Conservation (phyloP, 2,113 vertebrate genomes). For the Felis chaus region DNA sequence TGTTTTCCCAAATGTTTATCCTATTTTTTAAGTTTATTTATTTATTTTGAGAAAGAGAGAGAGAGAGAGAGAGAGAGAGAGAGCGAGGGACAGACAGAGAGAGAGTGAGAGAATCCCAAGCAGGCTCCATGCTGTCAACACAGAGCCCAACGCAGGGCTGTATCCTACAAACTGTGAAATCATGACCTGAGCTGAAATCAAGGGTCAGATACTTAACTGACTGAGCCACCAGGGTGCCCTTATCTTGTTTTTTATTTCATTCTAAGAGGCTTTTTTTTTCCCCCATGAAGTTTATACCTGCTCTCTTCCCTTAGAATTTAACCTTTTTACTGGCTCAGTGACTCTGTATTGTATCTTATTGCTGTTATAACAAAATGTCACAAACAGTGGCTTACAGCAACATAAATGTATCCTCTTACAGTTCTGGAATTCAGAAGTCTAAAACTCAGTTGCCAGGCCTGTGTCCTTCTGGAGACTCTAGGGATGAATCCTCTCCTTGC, state of each 20-base stretch:
- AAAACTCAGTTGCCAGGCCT: not conserved
- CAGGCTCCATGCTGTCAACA: too few species aligned
- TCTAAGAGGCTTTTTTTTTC: not conserved
- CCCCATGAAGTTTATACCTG: too few species aligned
- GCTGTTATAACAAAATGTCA: not conserved
- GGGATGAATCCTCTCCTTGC: not conserved
- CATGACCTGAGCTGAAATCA: too few species aligned
- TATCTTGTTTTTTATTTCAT: not conserved
- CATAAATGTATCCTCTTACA: not conserved
- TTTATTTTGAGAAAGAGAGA: too few species aligned
- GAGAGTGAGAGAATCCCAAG: too few species aligned
- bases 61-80: too few species aligned
- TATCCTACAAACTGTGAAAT: too few species aligned
- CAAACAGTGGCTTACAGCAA: not conserved
- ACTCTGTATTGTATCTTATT: not conserved
- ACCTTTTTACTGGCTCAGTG: not conserved
- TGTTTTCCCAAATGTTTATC: not conserved
- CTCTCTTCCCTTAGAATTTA: not conserved
- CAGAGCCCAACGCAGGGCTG: too few species aligned
- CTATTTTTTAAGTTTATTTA: not conserved
- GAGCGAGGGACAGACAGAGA: too few species aligned
- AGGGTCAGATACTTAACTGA: too few species aligned
- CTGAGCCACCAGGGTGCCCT: not conserved
- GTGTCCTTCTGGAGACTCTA: not conserved
- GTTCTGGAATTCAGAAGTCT: not conserved